Conservation (phyloP, 2,113 vertebrate species). For the Amblyopsis rosae region DNA sequence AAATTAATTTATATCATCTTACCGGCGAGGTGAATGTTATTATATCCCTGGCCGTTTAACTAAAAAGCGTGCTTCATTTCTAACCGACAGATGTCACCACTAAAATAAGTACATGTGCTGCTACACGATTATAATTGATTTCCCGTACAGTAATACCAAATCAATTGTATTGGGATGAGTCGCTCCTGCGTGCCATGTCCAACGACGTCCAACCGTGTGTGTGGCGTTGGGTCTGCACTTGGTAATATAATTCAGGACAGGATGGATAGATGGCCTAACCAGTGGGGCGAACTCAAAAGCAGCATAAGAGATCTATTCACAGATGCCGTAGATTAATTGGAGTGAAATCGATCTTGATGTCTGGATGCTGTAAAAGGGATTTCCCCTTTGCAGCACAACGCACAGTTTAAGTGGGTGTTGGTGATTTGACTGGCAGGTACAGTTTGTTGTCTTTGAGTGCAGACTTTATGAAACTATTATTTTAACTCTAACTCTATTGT, state of each 20-base stretch:
- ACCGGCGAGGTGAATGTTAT: too few species aligned
- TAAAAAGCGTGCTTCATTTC: neutral
- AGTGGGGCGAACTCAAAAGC: slow-evolving; percentile 54
- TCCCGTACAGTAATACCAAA: slow-evolving; percentile 52
- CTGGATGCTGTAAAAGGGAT: slow-evolving; percentile 18
- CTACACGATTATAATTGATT: slow-evolving; percentile 13
- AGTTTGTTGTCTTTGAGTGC: slow-evolving; percentile 12
- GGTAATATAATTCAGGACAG: slow-evolving; percentile 51
- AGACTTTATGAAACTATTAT: slow-evolving; percentile 17
- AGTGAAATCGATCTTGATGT: slow-evolving; percentile 35
- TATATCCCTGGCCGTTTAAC: neutral
- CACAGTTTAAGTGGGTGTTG: slow-evolving; percentile 25
- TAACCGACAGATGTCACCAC: too few species aligned
- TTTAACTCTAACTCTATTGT: neutral
- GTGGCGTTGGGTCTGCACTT: slow-evolving; percentile 62
- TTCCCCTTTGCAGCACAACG: slow-evolving; percentile 1
- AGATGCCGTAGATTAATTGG: slow-evolving; percentile 48
- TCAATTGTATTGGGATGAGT: slow-evolving; percentile 39
- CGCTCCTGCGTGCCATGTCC: slow-evolving; percentile 34
- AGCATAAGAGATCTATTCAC: slow-evolving; percentile 48
- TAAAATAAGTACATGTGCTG: too few species aligned
- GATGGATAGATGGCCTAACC: slow-evolving; percentile 58
- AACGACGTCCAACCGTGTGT: slow-evolving; percentile 14
- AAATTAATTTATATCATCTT: neutral
- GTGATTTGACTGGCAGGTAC: slow-evolving; percentile 18